phyloP scores from a whole-genome alignment of 92 coral and sea anemone genomes.

The Galaxea fascicularis region DNA sequence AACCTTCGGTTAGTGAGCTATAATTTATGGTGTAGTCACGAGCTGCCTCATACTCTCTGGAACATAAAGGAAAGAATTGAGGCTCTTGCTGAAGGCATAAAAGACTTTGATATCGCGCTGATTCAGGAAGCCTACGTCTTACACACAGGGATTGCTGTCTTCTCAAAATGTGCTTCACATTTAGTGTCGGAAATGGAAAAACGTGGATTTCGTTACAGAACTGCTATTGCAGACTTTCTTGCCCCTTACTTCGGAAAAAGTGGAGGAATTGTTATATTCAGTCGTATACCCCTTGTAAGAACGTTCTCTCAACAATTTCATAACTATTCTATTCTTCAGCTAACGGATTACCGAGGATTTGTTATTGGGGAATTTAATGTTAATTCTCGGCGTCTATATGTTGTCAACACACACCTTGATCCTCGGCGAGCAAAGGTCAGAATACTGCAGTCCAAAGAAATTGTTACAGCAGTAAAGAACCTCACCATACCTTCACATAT shows the following conservation, averaged over 20 bases:
- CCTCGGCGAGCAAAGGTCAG: slow-evolving; percentile 53
- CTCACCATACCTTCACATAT: slow-evolving; percentile 47
- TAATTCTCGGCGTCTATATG: slow-evolving; percentile 32
- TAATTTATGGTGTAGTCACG: slow-evolving; percentile 74
- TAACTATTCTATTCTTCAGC: slow-evolving; percentile 40
- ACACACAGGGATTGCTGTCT: slow-evolving; percentile 65
- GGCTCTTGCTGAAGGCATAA: slow-evolving; percentile 71
- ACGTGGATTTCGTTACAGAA: slow-evolving; percentile 71
- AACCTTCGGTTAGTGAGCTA: slow-evolving; percentile 66
- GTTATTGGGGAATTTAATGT: slow-evolving; percentile 60
- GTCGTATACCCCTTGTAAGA: slow-evolving; percentile 65
- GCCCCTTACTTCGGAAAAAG: slow-evolving; percentile 71
- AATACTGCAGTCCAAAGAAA: slow-evolving; percentile 62
- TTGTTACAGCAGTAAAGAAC: slow-evolving; percentile 30
- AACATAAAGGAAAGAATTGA: slow-evolving; percentile 63
- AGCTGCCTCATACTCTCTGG: slow-evolving; percentile 10
- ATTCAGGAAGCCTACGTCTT: slow-evolving; percentile 80
- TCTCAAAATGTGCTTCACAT: slow-evolving; percentile 64
- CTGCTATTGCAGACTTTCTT: slow-evolving; percentile 56
- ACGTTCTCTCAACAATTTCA: slow-evolving; percentile 50
- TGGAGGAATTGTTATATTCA: slow-evolving; percentile 77
- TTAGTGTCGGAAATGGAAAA: slow-evolving; percentile 63
- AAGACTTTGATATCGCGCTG: slow-evolving; percentile 65
- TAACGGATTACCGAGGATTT: slow-evolving; percentile 73
- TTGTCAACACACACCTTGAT: slow-evolving; percentile 78